These are phyloP conservation scores for Zaprionus taronus DNA, from an alignment of 1,140 invertebrate species.

Conservation along the genomic window DNA sequence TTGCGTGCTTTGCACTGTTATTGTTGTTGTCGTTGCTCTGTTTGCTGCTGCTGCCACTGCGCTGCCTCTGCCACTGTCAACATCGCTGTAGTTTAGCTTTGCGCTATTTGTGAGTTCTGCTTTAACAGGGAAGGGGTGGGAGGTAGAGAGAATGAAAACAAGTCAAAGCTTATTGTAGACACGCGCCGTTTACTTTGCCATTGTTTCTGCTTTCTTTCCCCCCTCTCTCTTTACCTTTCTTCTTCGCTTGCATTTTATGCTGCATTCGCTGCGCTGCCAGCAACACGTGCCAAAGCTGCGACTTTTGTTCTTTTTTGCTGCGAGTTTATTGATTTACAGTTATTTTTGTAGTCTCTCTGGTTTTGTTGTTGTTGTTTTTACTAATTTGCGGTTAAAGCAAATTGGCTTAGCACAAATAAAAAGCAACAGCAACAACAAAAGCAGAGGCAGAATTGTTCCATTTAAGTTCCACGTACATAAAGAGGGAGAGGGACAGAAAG, in stretches of 20 bases:
- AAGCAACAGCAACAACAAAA: conserved; percentile 42
- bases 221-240: not conserved
- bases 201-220: not conserved
- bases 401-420: conserved; percentile 77
- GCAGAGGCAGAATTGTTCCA: conserved; percentile 14
- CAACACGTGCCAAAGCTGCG: conserved; percentile 59
- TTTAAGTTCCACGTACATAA: conserved; percentile 2
- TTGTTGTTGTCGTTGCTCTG: conserved; percentile 10
- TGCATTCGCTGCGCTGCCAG: conserved; percentile 40
- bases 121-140: conserved; percentile 18
- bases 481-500: conserved; percentile 13
- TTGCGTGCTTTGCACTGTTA: conserved; percentile 12
- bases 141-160: not conserved
- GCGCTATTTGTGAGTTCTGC: conserved; percentile 1
- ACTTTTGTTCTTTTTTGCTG: conserved; percentile 24
- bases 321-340: conserved; percentile 60
- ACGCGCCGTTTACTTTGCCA: conserved; percentile 39
- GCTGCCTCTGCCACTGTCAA: not conserved
- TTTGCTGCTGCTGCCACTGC: not conserved
- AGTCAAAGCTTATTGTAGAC: conserved; percentile 39
- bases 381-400: conserved; percentile 48
- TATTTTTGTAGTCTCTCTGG: conserved; percentile 6
- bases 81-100: conserved; percentile 13
- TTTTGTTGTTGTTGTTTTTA: conserved; percentile 13
- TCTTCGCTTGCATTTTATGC: conserved; percentile 22